These are phyloP conservation scores for Pituophis catenifer DNA, from an alignment of 2,113 vertebrate species.

Conservation along the genomic window DNA sequence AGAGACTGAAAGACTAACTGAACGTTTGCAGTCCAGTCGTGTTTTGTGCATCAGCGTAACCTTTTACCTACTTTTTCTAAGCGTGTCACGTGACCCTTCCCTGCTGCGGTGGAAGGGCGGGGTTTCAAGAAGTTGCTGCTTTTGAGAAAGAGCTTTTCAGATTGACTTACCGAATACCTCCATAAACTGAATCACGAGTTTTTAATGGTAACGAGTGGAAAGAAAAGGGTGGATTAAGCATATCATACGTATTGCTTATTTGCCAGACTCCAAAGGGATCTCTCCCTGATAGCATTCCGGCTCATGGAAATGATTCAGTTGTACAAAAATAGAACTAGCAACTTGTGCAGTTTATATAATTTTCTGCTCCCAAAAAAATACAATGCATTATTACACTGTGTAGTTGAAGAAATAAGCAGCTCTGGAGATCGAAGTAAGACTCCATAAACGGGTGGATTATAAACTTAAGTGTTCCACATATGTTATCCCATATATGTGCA, in stretches of 20 bases:
- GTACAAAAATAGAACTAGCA: not conserved
- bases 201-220: not conserved
- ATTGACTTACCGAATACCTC: not conserved
- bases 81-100: constrained; percentile 60
- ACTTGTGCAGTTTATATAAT: too few species aligned
- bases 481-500: not conserved
- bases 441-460: not conserved
- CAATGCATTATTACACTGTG: not conserved
- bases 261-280: accelerated
- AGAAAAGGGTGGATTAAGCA: not conserved
- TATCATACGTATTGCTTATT: not conserved
- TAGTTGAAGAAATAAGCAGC: not conserved
- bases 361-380: not conserved
- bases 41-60: constrained; percentile 53
- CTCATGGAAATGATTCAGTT: not conserved
- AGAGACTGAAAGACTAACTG: not conserved
- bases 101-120: constrained; percentile 25
- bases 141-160: not conserved
- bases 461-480: not conserved
- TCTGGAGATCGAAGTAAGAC: not conserved
- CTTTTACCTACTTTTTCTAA: constrained; percentile 74
- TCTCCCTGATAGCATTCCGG: not conserved
- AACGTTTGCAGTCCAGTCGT: not conserved
- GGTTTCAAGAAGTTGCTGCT: constrained; percentile 14
- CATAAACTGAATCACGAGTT: not conserved